Base-by-base conservation (phyloP, 2,797 vertebrate genomes). In the Ceyx erithaca region DNA sequence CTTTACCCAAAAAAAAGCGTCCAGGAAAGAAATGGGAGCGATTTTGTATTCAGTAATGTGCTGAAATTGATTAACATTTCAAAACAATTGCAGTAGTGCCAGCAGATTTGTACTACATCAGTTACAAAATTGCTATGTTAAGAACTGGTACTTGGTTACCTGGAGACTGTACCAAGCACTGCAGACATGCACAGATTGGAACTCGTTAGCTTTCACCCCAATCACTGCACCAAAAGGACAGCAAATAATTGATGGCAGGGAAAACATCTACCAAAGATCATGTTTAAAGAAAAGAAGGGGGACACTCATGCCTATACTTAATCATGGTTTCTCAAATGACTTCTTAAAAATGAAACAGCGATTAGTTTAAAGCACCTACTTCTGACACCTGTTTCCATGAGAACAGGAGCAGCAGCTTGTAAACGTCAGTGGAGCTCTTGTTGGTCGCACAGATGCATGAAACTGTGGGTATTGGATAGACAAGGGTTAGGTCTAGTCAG, bases 331-430 rank as follows among this genome's bases (percentile, higher is more conserved):
- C 75, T 80, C 28, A 23, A 78, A 75, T n/a, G 45, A 59, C 35
- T 75, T 82, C 58, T 85, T 83, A 4, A 4, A 84, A 58, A 35
- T 64, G 33, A 84, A 94, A 82, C 64, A 69, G 79, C 63, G 55
- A 80, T 89, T 93, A 64, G 63, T 93, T 87, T 90, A 55, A 92
- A 90, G 92, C 90, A 85, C 69, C 77, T 94, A 48, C 87, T 95
- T 87, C 81, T 94, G 76, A 83, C 63, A 81, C 48, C 62, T 89
- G 95, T 97, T 97, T 95, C 96, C 95, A 96, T 96, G 96, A 95
- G 95, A 97, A 96, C 96, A 89, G 68, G 79, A 94, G n/a, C 79
- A 87, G 62, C 70, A 78, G 72, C 61, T 79, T 83, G 67, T 81
- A 86, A 84, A 63, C 17, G 11, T 89, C 48, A 33, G 26, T 62